A percentile compares a stretch with the other conserved stretches of the same genome.
Conservation (phyloP, 2,888 invertebrate species). For the Aspidiotus rigidus region DNA sequence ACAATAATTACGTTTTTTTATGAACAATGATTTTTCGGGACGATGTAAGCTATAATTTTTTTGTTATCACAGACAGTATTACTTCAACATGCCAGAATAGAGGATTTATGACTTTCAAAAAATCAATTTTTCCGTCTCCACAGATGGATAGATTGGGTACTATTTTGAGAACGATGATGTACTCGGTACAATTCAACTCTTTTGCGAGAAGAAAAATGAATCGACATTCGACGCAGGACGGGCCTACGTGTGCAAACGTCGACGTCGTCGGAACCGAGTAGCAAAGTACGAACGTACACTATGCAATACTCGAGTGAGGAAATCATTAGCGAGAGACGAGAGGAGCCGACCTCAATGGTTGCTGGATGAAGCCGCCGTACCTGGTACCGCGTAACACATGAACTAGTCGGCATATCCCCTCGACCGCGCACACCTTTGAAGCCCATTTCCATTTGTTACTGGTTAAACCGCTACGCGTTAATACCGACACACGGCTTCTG, state of each 20-base stretch:
- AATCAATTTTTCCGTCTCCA: no score
- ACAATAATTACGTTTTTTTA: no score
- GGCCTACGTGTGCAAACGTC: background rate
- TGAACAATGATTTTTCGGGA: no score
- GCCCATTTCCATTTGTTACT: constrained; percentile 3
- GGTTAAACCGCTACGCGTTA: constrained; percentile 3
- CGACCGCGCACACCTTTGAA: background rate
- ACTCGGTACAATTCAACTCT: no score
- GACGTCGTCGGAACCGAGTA: background rate
- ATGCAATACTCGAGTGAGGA: background rate
- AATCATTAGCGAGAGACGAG: constrained; percentile 14
- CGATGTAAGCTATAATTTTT: no score
- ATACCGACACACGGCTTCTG: constrained; percentile 4
- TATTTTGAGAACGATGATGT: no score
- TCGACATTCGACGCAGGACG: background rate
- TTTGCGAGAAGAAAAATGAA: no score
- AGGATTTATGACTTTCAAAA: no score
- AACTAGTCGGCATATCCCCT: constrained; percentile 8
- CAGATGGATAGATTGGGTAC: no score
- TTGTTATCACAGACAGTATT: no score
- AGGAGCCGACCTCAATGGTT: constrained; percentile 32
- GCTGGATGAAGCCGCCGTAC: constrained; percentile 33
- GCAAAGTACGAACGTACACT: no score
- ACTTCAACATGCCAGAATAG: no score
- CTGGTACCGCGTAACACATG: constrained; percentile 30